Base-by-base conservation (phyloP, 2,797 vertebrate genomes). In the Austrolebias charrua region DNA sequence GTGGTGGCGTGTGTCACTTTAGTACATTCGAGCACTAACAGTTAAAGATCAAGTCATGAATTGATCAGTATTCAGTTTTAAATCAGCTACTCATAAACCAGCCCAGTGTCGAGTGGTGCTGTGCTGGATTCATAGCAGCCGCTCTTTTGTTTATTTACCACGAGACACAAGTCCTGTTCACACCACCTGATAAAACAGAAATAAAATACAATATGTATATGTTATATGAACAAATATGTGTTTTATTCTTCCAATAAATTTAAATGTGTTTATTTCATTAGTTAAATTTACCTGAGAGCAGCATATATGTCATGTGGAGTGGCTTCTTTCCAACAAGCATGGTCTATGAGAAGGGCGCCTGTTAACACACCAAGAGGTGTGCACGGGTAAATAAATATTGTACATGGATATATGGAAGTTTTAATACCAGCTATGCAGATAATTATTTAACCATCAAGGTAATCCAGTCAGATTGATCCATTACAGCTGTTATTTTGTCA, bases 321-420 rank as follows among this genome's bases (percentile, higher is more conserved):
- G 12, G 93, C 88, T 0, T 66, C 84, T 2, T 90, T 73, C 89
- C 89, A 92, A 46, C 88, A 81, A 2, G 92, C 93, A 0, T 96
- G 93, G 28, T 94, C 92, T 12, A 92, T 73, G 2, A 94, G 38
- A 20, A 95, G 91, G 4, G 89, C 90, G 54, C 93, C 95, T 95
- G 78, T 60, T 35, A 68, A 80, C 55, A 1, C 1, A 63, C 1
- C 19, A 8, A 46, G n/a, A 55, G 28, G 31, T 55, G 40, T 40
- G 28, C 10, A 40, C 38, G 13, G 33, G 51, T 8, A 50, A 14
- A 7, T 28, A 19, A 50, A n/a, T 33, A 14, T 20, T 9, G 24
- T 10, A 12, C 9, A 43, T 4, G 14, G 20, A 48, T 40, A 40
- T 4, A 3, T 11, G 7, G 10, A 35, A 35, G 0, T 9, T 46